Base-by-base conservation (phyloP, 92 coral and sea anemone genomes). In the Palythoa heliodiscus region DNA sequence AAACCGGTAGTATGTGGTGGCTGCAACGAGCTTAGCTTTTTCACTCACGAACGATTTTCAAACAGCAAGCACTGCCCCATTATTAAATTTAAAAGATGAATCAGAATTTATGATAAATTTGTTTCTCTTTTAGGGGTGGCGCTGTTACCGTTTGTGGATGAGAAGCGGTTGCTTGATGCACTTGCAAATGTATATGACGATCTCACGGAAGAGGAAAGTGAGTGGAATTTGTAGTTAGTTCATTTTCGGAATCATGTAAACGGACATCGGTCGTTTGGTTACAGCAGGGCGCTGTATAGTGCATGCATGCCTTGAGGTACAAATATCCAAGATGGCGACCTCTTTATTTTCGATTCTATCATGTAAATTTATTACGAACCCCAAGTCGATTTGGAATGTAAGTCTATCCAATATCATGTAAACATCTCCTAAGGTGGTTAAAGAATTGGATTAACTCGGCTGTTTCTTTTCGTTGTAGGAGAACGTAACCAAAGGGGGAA, bases 141-240 rank as follows among this genome's bases (percentile, higher is more conserved):
- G 19, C 84, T 96, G 60, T 89, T 96, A 71, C 99, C 99, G 8
- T 96, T 96, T 88, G 99, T 96, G 40, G 99, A 96, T 74, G 99
- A 96, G 89, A 96, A 90, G 89, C 88, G 99, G 23, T 89, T 96
- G 17, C 85, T 94, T 16, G 86, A 57, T 43, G 90, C 95, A 11
- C 87, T 96, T 16, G 93, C 98, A 6, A 47, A 75, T 3, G 99
- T 96, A 11, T 96, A 96, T 54, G 93, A 93, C 5, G 99, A 96
- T 83, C 79, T 96, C 7, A 57, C 94, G 5, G 94, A 88, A 19
- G 89, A 84, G 53, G 99, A 96, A 77, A 88, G 99, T 96, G 75
- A 87, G 98, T 80, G 54, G 14, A 14, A 16, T 14, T 54, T 57
- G 7, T 4, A 23, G 25, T 29, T 13, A 11, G 2, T 67, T 67